Evolutionary conservation across 2,888 invertebrate species (phyloP).

Genomic region (Drosophila conformis): DNA sequence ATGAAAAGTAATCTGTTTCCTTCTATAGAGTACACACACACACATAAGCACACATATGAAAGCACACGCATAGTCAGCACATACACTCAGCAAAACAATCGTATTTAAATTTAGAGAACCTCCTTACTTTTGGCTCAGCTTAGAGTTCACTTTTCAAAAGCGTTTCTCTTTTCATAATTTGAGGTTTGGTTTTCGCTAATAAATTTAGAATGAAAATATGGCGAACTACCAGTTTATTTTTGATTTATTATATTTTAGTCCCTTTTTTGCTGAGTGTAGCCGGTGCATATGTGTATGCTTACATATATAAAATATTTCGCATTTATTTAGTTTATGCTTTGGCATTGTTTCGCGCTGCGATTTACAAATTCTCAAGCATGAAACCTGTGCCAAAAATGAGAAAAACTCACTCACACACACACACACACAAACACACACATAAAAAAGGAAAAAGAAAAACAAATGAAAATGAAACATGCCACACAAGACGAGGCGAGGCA

Average conservation of each 20-base stretch:
- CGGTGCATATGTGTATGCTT: neutral
- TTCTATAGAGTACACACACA: constrained; percentile 29
- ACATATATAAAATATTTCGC: constrained; percentile 71
- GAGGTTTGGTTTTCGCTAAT: neutral
- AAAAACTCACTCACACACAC: neutral
- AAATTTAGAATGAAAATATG: neutral
- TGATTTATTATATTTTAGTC: neutral
- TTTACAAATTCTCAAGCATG: constrained; percentile 78
- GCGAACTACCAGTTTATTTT: too few relatives aligned
- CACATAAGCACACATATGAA: constrained; percentile 4
- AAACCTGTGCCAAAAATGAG: constrained; percentile 70
- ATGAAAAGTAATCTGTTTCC: constrained; percentile 75
- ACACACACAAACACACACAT: neutral
- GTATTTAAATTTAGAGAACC: neutral
- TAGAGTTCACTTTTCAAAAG: neutral
- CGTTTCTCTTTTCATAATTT: neutral
- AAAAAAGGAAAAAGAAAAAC: constrained; percentile 1
- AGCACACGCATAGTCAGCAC: neutral
- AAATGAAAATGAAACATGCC: constrained; percentile 30
- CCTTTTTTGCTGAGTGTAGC: neutral
- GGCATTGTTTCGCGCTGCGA: constrained; percentile 79
- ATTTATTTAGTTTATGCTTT: constrained; percentile 80
- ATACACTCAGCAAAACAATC: neutral
- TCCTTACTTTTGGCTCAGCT: neutral
- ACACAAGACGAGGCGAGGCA: constrained; percentile 31